Conservation (phyloP, 2,888 invertebrate species). For the Glaucopsyche alexis region DNA sequence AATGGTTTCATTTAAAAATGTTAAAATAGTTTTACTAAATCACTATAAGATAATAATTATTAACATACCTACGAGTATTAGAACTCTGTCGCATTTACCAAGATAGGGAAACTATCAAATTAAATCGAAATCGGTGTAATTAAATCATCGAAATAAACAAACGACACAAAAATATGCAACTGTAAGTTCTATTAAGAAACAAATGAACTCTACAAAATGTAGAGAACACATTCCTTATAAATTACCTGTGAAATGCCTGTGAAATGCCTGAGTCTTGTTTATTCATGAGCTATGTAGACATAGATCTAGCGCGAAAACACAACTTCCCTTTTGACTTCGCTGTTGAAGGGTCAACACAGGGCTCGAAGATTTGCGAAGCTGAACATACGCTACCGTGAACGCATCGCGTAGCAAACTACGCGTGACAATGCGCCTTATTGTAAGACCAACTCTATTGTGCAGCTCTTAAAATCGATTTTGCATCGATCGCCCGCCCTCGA, state of each 20-base stretch:
- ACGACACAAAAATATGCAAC: not conserved
- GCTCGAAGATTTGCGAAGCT: conserved; percentile 31
- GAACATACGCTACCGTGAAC: conserved; percentile 37
- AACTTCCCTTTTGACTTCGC: conserved; percentile 31
- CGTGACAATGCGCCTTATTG: not conserved
- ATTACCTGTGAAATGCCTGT: conserved; percentile 8
- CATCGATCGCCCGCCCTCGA: not conserved
- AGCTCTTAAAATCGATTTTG: not conserved
- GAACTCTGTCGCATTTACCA: no score
- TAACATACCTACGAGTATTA: no score
- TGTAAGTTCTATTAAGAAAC: not conserved
- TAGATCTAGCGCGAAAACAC: conserved; percentile 31
- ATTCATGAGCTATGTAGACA: conserved; percentile 13
- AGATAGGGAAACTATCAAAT: no score
- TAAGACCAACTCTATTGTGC: conserved; percentile 1
- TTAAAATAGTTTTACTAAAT: no score
- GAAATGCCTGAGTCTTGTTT: not conserved
- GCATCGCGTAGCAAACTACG: conserved; percentile 32
- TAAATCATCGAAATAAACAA: not conserved
- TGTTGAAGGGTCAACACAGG: conserved; percentile 31
- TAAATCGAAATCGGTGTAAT: no score
- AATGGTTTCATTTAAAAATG: no score
- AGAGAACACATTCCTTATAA: not conserved
- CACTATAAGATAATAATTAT: no score
- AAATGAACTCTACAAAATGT: conserved; percentile 6